phyloP scores from a whole-genome alignment of 1,140 invertebrate species.

The Bombus huntii region DNA sequence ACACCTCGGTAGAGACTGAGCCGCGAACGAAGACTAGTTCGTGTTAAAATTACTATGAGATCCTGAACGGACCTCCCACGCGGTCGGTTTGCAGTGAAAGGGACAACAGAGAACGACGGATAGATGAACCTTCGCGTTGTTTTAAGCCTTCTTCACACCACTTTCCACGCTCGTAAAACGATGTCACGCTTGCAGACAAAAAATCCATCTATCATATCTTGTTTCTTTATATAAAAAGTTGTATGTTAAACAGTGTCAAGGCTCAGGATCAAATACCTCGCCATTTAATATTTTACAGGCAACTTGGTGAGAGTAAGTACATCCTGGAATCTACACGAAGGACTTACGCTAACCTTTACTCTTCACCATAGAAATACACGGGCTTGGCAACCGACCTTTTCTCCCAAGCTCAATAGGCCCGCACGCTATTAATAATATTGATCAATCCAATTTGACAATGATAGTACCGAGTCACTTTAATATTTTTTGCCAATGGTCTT shows the following conservation, averaged over 20 bases:
- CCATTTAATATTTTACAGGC: not conserved
- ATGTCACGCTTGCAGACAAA: slow-evolving; percentile 43
- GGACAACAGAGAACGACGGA: slow-evolving; percentile 70
- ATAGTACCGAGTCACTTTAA: not conserved
- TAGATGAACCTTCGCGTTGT: slow-evolving; percentile 66
- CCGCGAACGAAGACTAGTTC: slow-evolving; percentile 69
- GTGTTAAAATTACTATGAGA: slow-evolving; percentile 73
- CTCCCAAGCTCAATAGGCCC: not conserved
- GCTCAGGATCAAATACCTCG: not conserved
- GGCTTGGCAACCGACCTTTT: slow-evolving; percentile 61
- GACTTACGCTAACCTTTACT: slow-evolving; percentile 66
- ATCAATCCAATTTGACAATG: not conserved
- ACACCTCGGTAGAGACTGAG: slow-evolving; percentile 56
- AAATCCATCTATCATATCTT: not conserved
- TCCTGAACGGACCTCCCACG: slow-evolving; percentile 73
- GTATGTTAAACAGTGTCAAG: not conserved
- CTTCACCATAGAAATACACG: slow-evolving; percentile 45
- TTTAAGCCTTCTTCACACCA: slow-evolving; percentile 56
- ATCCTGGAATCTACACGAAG: slow-evolving; percentile 42
- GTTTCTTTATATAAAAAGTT: not conserved
- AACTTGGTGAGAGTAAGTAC: not conserved
- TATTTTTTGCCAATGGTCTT: not conserved
- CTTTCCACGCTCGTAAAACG: slow-evolving; percentile 28
- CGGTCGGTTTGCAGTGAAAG: slow-evolving; percentile 74
- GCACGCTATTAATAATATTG: not conserved